These are phyloP conservation scores for Torymus texanus DNA, from an alignment of 2,888 invertebrate genomes.

Conservation along the genomic window DNA sequence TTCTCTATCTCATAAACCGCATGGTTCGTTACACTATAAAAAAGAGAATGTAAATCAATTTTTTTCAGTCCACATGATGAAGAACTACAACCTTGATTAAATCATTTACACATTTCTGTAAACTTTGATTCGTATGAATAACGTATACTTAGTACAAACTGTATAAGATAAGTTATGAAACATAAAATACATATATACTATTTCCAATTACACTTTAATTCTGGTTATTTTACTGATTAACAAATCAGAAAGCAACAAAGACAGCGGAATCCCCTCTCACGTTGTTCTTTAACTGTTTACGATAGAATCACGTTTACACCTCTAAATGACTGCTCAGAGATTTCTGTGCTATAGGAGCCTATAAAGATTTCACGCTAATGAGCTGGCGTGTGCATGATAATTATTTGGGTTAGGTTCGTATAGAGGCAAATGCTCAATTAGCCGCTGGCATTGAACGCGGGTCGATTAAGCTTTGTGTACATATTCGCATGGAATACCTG, in stretches of 20 bases:
- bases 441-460: no score
- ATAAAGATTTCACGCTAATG: slow-evolving; percentile 1
- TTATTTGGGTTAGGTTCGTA: slow-evolving; percentile 12
- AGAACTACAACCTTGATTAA: not conserved
- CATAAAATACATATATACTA: no score
- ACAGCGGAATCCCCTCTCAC: no score
- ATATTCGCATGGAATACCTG: not conserved
- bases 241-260: no score
- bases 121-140: not conserved
- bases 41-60: slow-evolving; percentile 13
- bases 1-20: not conserved
- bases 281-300: no score
- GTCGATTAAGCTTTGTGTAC: not conserved
- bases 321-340: not conserved
- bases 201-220: no score
- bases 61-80: slow-evolving; percentile 27
- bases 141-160: not conserved
- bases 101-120: slow-evolving; percentile 17
- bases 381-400: slow-evolving; percentile 5
- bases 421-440: not conserved
- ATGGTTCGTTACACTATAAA: not conserved
- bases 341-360: not conserved
- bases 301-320: no score
- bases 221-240: no score
- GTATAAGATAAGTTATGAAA: no score